These are phyloP conservation scores for Acanthosoma haemorrhoidale DNA, from an alignment of 2,888 invertebrate genomes.

Conservation along the genomic window DNA sequence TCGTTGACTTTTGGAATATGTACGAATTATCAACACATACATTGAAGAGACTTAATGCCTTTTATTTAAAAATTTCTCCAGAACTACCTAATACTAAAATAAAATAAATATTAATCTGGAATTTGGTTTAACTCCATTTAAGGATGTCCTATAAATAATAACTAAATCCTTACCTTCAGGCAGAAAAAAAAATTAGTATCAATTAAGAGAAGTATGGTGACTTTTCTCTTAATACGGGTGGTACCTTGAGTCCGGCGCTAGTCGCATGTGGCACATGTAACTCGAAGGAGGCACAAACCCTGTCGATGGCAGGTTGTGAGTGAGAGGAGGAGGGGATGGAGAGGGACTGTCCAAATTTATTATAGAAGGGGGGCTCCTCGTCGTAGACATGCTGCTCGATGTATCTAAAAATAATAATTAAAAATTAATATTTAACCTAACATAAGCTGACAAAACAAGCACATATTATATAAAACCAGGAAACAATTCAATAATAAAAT, in stretches of 20 bases:
- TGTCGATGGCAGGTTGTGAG: background rate
- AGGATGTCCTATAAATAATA: background rate
- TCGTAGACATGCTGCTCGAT: conserved; percentile 1
- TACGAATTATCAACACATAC: too few species aligned
- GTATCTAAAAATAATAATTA: conserved; percentile 7
- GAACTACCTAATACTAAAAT: too few species aligned
- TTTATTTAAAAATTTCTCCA: too few species aligned
- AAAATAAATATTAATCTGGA: background rate
- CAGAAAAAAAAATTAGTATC: background rate
- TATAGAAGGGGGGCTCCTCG: conserved; percentile 20
- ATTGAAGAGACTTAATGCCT: too few species aligned
- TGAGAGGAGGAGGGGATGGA: conserved; percentile 11
- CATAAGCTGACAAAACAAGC: background rate
- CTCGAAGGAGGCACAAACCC: conserved; percentile 4
- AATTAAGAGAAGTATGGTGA: too few species aligned
- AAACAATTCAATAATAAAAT: too few species aligned
- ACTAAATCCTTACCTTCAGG: background rate
- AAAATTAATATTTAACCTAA: background rate
- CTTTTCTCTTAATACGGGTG: conserved; percentile 19
- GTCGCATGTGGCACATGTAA: conserved; percentile 24
- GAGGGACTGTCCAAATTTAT: conserved; percentile 21
- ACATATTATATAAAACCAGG: too few species aligned
- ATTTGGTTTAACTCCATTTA: background rate
- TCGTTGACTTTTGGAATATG: too few species aligned
- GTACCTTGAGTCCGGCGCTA: conserved; percentile 24